These are phyloP conservation scores for Lithophane socia DNA, from an alignment of 2,888 invertebrate species.

Conservation along the genomic window DNA sequence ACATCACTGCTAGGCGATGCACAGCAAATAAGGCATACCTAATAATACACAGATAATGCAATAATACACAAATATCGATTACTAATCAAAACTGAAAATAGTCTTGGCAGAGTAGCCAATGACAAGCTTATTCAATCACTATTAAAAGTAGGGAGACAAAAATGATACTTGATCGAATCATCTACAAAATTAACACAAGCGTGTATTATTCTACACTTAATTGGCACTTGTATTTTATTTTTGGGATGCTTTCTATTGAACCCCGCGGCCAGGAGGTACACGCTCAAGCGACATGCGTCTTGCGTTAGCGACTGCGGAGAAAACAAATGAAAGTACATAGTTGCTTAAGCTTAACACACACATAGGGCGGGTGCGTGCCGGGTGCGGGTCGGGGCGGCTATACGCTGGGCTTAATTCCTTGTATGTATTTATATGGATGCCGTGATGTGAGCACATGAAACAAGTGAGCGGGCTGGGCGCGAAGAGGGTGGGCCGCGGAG, in stretches of 20 bases:
- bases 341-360: too few species aligned
- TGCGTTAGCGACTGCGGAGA: neutral
- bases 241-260: neutral
- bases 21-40: constrained; percentile 33
- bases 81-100: neutral
- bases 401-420: too few species aligned
- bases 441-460: too few species aligned
- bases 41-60: neutral
- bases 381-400: too few species aligned
- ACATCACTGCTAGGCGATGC: constrained; percentile 55
- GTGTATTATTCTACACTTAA: neutral
- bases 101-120: neutral
- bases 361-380: too few species aligned
- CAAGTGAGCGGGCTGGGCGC: too few species aligned
- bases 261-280: too few species aligned
- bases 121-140: constrained; percentile 9
- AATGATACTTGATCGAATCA: neutral
- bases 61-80: constrained; percentile 11
- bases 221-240: neutral
- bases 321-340: neutral
- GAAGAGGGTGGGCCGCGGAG: too few species aligned
- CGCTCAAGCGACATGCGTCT: neutral
- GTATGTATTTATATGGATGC: too few species aligned
- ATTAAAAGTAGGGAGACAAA: neutral
- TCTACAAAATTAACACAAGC: neutral